Evolutionary conservation across 2,797 vertebrate genomes (phyloP).

Genomic region (Cichlasoma orientale): DNA sequence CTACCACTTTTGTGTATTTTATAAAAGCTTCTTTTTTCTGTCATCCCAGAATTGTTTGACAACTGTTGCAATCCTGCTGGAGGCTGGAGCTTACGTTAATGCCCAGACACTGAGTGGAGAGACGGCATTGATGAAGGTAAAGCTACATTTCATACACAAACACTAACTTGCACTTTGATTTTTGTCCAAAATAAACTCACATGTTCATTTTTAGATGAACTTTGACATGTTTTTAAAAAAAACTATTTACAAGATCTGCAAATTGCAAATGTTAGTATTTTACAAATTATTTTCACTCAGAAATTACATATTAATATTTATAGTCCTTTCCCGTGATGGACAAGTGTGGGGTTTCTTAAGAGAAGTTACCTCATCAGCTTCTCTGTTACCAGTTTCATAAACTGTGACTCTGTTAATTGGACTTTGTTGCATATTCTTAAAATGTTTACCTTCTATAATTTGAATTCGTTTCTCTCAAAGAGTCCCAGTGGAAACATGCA

Average conservation of each 20-base stretch:
- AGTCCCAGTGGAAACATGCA: too few relatives aligned
- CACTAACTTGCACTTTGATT: background rate
- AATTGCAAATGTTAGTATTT: background rate
- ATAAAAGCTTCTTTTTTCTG: background rate
- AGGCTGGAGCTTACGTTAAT: slow-evolving; percentile 93
- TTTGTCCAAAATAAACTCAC: background rate
- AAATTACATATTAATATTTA: background rate
- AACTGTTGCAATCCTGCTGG: slow-evolving; percentile 94
- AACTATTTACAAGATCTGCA: background rate
- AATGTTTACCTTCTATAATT: too few relatives aligned
- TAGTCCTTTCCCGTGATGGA: background rate
- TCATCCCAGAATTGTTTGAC: slow-evolving; percentile 90
- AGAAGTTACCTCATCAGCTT: background rate
- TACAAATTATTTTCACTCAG: background rate
- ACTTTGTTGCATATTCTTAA: too few relatives aligned
- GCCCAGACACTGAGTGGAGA: slow-evolving; percentile 90
- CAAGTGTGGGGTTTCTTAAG: background rate
- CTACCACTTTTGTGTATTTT: background rate
- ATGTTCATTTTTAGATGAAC: background rate
- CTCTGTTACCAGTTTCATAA: too few relatives aligned
- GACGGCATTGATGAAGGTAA: slow-evolving; percentile 97
- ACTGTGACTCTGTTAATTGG: too few relatives aligned
- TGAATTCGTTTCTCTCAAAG: too few relatives aligned
- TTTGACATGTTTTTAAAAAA: too few relatives aligned
- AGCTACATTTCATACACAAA: background rate